Base-by-base conservation (phyloP, 2,888 invertebrate species). In the Xanthia icteritia region DNA sequence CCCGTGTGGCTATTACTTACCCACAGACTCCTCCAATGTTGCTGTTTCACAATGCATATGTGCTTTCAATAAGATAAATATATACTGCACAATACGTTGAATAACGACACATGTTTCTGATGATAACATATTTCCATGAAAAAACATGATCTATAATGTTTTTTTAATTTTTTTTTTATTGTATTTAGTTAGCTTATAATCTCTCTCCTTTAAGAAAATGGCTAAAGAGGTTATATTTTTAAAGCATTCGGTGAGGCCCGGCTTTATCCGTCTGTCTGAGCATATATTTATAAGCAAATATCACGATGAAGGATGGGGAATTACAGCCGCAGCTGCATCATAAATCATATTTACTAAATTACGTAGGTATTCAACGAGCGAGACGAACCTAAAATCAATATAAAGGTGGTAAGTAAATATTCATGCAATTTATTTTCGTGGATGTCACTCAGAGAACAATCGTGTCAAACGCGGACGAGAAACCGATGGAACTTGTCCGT, bases 401-500 rank as follows among this genome's bases (percentile, higher is more conserved):
- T 61, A 48, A 5, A 56, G 36, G n/a, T 58, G 23, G 17, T 56
- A 67, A 70, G 31, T 61, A 60, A 61, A 63, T 71, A 61, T 61
- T 61, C 63, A 36, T 27, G 8, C 1, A 58, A 66, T 73, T 69
- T 76, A 85, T 85, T 85, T 68, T 76, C 20, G 60, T 68, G n/a
- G 56, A 56, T 76, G 65, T 72, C 76, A 36, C 51, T 58, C 82
- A 58, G 68, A 73, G 56, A 85, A 54, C 76, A 58, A 48, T 51
- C 31, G 68, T 81, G 76, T 81, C 68, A 72, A 63, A 69, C 51
- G 58, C 45, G 61, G 17, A 72, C 72, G 23, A 69, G 39, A 72
- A 77, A 48, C 76, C 42, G 56, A 74, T 74, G 70, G 85, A 72
- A 64, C 63, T 31, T 79, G 63, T 68, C 77, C 65, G 63, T 73